Evolutionary conservation across 2,113 vertebrate species (phyloP).

Genomic region (Epinephelus fuscoguttatus): DNA sequence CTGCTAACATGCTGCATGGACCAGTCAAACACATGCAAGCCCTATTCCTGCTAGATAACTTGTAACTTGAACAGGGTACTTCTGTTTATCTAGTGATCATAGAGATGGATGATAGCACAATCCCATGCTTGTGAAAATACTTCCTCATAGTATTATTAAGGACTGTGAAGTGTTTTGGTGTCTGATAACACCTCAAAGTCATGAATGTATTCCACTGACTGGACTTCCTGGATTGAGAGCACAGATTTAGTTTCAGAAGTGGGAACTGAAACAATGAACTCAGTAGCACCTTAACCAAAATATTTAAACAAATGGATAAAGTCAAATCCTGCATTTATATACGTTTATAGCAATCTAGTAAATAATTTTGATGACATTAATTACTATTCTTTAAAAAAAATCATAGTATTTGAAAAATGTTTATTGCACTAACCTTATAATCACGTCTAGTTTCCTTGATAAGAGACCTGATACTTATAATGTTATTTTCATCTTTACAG

Average conservation of each 20-base stretch:
- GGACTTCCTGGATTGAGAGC: background rate
- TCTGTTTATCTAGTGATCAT: background rate
- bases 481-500: background rate
- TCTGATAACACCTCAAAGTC: background rate
- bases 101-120: background rate
- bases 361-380: background rate
- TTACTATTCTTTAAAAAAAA: background rate
- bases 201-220: background rate
- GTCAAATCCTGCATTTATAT: background rate
- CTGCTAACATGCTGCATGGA: too few relatives aligned
- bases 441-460: background rate
- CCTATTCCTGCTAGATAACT: background rate
- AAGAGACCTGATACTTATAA: background rate
- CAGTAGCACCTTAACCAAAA: background rate
- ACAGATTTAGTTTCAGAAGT: background rate
- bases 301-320: too few relatives aligned
- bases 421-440: background rate
- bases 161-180: background rate
- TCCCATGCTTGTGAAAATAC: slow-evolving; percentile 4
- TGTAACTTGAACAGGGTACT: background rate
- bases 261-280: background rate
- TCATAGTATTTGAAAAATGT: background rate
- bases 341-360: background rate
- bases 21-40: background rate
- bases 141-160: background rate